Base-by-base conservation (phyloP, 2,888 invertebrate genomes). In the Ormyrus thymus region DNA sequence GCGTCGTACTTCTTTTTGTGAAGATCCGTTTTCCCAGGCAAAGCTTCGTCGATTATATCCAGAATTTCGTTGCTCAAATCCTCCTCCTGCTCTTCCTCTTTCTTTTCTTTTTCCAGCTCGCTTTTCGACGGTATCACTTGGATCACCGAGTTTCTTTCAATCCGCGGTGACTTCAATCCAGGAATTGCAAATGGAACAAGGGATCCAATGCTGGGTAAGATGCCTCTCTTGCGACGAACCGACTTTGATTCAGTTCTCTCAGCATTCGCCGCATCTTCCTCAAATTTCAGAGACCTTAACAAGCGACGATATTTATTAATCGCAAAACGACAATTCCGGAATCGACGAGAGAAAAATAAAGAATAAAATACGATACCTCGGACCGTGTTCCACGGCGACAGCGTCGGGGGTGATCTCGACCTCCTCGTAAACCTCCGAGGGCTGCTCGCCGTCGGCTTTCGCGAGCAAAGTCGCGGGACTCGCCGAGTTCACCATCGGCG, bases 341-440 rank as follows among this genome's bases (percentile, higher is more conserved):
- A 29, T 29, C 4, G n/a, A 29, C 29, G 2, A 29, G 4, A 29
- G n/a, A n/a, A 29, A 29, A 29, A 29, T 29, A 29, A 29, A 29
- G 29, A 29, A 29, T 29, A 29, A 29, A 29, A 29, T 29, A 29
- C 29, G 29, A 29, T 29, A 29, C 29, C 29, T 87, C 1, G 91
- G 91, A 0, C 91, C 91, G 71, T 91, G 91, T 80, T 91, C 91
- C 1, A 91, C 88, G 0, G 88, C 89, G 0, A 90, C 88, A 0
- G 89, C 87, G 0, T 86, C 84, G 0, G 90, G 89, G 0, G 85
- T 85, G 50, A 88, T 87, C 50, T 88, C 89, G 15, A 87, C 82
- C 15, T 89, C 89, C 1, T 89, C 88, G 75, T 88, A 87, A 4
- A 81, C 82, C 7, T 84, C 83, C 0, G 83, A 83, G 0, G 83